Evolutionary conservation across 2,888 invertebrate genomes (phyloP).

Genomic region (Epistrophe eligans): DNA sequence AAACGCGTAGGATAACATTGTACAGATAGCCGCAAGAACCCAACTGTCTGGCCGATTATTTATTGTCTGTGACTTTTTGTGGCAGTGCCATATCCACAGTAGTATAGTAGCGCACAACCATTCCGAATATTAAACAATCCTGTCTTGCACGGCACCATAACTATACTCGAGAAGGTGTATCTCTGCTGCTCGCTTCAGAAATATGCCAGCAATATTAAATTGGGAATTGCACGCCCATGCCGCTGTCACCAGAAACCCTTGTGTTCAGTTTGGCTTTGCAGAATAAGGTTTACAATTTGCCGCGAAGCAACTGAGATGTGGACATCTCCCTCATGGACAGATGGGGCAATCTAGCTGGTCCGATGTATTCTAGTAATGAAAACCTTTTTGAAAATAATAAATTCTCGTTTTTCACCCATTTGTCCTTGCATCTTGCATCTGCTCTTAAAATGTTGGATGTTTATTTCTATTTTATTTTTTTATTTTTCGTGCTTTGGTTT

Average conservation of each 20-base stretch:
- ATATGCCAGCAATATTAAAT: slow-evolving; percentile 70
- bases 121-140: slow-evolving; percentile 11
- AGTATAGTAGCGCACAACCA: slow-evolving; percentile 36
- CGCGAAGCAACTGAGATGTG: slow-evolving; percentile 68
- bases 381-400: slow-evolving; percentile 73
- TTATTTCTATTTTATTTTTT: slow-evolving; percentile 8
- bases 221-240: slow-evolving; percentile 74
- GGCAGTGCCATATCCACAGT: slow-evolving; percentile 49
- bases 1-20: slow-evolving; percentile 63
- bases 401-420: slow-evolving; percentile 44
- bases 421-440: slow-evolving; percentile 16
- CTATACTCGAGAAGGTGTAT: slow-evolving; percentile 63
- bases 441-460: slow-evolving; percentile 4
- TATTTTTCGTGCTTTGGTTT: slow-evolving; percentile 13
- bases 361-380: slow-evolving; percentile 70
- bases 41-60: slow-evolving; percentile 72
- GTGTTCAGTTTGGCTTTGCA: slow-evolving; percentile 14
- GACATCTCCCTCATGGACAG: slow-evolving; percentile 70
- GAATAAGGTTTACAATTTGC: slow-evolving; percentile 67
- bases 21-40: slow-evolving; percentile 74
- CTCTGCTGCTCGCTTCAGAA: slow-evolving; percentile 59
- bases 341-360: slow-evolving; percentile 61
- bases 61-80: slow-evolving; percentile 74
- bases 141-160: slow-evolving; percentile 62
- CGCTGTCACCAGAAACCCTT: slow-evolving; percentile 68